Percentiles rank a stretch among this genome's conserved stretches.
These are phyloP conservation scores for Dendrocopos noguchii DNA, from an alignment of 2,113 vertebrate species.

Conservation along the genomic window DNA sequence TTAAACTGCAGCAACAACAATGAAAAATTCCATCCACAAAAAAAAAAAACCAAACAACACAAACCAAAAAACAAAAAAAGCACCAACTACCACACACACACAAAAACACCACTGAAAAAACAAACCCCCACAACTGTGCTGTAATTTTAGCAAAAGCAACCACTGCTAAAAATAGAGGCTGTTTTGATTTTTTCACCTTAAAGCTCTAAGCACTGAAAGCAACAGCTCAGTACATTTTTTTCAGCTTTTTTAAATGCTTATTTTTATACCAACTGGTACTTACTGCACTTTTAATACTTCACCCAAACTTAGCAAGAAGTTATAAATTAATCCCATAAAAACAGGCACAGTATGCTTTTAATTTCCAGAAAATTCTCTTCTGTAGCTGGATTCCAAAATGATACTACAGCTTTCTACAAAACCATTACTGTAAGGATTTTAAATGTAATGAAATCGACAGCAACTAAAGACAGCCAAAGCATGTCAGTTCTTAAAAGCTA, in stretches of 20 bases:
- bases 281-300: conserved; percentile 11
- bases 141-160: conserved; percentile 16
- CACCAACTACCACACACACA: no score
- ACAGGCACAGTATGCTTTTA: background rate
- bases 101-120: background rate
- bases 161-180: background rate
- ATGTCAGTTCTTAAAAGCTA: background rate
- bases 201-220: background rate
- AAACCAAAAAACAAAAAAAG: no score
- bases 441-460: background rate
- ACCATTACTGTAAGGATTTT: background rate
- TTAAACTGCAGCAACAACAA: no score
- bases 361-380: conserved; percentile 37
- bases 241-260: conserved; percentile 14
- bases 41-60: background rate
- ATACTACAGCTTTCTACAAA: background rate
- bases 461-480: background rate
- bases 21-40: no score
- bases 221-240: background rate
- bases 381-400: background rate
- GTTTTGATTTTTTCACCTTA: background rate
- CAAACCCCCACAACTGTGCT: background rate
- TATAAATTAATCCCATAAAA: conserved; percentile 21
- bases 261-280: conserved; percentile 40
- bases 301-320: conserved; percentile 37